These are phyloP conservation scores for Lampropteryx suffumata DNA, from an alignment of 2,888 invertebrate genomes.

Conservation along the genomic window DNA sequence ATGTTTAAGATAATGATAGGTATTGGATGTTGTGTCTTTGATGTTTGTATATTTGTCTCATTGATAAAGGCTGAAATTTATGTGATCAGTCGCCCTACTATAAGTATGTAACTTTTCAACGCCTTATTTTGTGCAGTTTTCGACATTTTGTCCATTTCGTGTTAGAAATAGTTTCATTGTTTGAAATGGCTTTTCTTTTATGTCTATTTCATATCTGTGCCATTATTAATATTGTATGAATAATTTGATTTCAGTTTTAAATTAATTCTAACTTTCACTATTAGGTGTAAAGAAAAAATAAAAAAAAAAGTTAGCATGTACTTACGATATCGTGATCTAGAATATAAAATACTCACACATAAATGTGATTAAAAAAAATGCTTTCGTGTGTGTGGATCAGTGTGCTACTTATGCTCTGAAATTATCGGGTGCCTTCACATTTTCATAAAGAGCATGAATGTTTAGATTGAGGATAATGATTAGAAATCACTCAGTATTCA, in stretches of 20 bases:
- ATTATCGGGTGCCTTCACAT: constrained; percentile 15
- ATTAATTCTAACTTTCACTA: constrained; percentile 41
- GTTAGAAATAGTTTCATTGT: not conserved
- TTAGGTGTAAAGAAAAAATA: constrained; percentile 49
- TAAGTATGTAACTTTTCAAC: constrained; percentile 20
- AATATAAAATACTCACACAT: constrained; percentile 66
- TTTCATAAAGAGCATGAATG: constrained; percentile 5
- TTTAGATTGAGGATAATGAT: not conserved
- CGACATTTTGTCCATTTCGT: constrained; percentile 2
- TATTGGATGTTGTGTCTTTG: constrained; percentile 17
- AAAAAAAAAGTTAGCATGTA: constrained; percentile 57
- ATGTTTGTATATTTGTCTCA: constrained; percentile 26
- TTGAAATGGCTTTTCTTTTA: too few relatives aligned
- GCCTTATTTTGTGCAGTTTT: constrained; percentile 28
- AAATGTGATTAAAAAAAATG: constrained; percentile 77
- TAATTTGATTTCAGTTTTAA: constrained; percentile 4
- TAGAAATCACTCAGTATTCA: constrained; percentile 14
- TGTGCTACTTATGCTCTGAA: constrained; percentile 2
- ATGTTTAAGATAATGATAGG: constrained; percentile 15
- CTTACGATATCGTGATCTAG: constrained; percentile 48
- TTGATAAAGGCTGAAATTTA: constrained; percentile 26
- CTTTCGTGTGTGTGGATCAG: constrained; percentile 53
- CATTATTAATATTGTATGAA: constrained; percentile 40
- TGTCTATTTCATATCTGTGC: constrained; percentile 48
- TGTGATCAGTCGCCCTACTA: constrained; percentile 23